Base-by-base conservation (phyloP, 2,113 vertebrate genomes). In the Kobus ellipsiprymnus region DNA sequence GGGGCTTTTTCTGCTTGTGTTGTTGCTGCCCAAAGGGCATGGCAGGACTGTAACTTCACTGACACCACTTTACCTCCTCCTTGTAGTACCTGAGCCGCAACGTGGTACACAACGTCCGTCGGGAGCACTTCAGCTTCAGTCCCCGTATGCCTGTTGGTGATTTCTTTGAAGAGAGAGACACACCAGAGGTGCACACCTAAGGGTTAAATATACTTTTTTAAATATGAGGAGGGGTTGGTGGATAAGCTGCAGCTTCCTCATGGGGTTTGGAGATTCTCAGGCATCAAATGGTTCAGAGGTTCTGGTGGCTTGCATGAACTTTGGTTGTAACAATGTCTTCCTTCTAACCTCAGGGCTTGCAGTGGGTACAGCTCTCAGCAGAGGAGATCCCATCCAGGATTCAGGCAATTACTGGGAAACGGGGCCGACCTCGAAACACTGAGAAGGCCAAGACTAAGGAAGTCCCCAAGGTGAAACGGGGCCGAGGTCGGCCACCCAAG, bases 111-210 rank as follows among this genome's bases (percentile, higher is more conserved):
- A 98, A 98, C 0, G 99, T 99, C 36, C 99, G 99, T 50, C 99
- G 99, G 1, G 99, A 99, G 92, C 99, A 99, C 98, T 99, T 99
- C 99, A 99, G 99, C 98, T 99, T 99, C 99, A 99, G 99, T 97
- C 99, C 99, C 29, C 99, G 99, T 7, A 99, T 99, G 99, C 99
- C 99, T 1, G 99, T 99, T 85, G 99, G 99, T 60, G 99, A 99
- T 80, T 99, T 99, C 97, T 99, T 99, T n/a, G 99, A 99, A 98
- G 99, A 99, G 96, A 99, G 99, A 97, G 99, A 99, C 86, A 99
- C 99, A 0, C 97, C 99, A 0, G 99, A 99, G 99, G 99, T 99
- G 86, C 94, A 78, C 16, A 81, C 23, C 46, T 30, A 60, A 54
- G 90, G 86, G 86, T 96, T 97, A 94, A 97, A 95, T 96, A 64